Conservation (phyloP, 2,113 vertebrate genomes). For the Xenopus borealis region DNA sequence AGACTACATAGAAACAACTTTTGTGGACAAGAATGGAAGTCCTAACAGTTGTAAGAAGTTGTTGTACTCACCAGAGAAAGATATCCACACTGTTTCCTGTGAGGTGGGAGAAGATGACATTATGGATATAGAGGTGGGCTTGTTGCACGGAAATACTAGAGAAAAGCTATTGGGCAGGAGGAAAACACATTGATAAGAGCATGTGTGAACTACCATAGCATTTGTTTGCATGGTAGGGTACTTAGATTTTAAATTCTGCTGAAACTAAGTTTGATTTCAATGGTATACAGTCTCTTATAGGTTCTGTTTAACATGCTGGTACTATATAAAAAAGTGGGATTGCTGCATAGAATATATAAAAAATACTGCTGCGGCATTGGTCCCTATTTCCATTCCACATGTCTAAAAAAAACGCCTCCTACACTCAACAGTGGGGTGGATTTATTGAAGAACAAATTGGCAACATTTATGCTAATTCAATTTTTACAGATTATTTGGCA, state of each 20-base stretch:
- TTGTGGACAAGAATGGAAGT: conserved; percentile 40
- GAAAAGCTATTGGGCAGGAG: not conserved
- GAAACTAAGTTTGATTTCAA: too few species aligned
- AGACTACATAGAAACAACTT: conserved; percentile 49
- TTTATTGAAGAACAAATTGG: too few species aligned
- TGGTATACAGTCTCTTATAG: too few species aligned
- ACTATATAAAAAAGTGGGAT: too few species aligned
- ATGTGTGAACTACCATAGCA: not conserved
- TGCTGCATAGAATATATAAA: not conserved
- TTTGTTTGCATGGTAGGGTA: too few species aligned
- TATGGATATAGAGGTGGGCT: conserved; percentile 54
- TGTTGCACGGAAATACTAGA: not conserved
- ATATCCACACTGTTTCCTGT: conserved; percentile 55
- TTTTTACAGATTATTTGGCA: too few species aligned
- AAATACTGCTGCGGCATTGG: not conserved
- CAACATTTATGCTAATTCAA: too few species aligned
- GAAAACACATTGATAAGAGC: not conserved
- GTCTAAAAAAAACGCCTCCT: too few species aligned
- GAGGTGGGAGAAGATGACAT: conserved; percentile 48
- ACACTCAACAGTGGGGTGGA: too few species aligned
- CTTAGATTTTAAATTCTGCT: too few species aligned
- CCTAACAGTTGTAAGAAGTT: conserved; percentile 24
- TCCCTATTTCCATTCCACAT: too few species aligned
- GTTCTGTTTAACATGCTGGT: too few species aligned
- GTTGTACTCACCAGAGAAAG: conserved; percentile 40